Conservation (phyloP, 2,888 invertebrate genomes). For the Anoplius nigerrimus region DNA sequence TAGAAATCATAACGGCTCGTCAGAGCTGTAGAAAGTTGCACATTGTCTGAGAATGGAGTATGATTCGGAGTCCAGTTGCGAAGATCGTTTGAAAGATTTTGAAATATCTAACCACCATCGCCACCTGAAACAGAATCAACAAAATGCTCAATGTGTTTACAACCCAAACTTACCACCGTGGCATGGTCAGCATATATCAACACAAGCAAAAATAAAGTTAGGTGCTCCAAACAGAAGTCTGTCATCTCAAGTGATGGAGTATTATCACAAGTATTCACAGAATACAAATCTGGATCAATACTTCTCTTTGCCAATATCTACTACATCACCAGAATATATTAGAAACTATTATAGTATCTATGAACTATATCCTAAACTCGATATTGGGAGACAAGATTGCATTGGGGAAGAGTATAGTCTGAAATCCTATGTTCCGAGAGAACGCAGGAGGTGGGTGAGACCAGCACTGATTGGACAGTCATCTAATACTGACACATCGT, state of each 20-base stretch:
- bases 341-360: constrained; percentile 62
- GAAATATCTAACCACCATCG: constrained; percentile 46
- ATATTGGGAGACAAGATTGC: constrained; percentile 50
- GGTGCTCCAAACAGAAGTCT: constrained; percentile 51
- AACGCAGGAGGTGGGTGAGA: constrained; percentile 70
- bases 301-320: constrained; percentile 74
- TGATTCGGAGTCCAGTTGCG: constrained; percentile 67
- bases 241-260: constrained; percentile 77
- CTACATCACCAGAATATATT: constrained; percentile 48
- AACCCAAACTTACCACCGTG: constrained; percentile 31
- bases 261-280: constrained; percentile 82
- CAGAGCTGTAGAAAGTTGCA: constrained; percentile 4
- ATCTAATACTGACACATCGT: constrained; percentile 55
- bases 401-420: constrained; percentile 58
- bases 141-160: constrained; percentile 21
- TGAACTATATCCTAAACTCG: constrained; percentile 53
- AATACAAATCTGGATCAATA: constrained; percentile 82
- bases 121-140: constrained; percentile 26
- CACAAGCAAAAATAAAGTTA: constrained; percentile 28
- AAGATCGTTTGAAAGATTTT: constrained; percentile 56
- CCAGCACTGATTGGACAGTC: constrained; percentile 73
- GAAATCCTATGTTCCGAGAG: constrained; percentile 60
- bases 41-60: constrained; percentile 62
- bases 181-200: constrained; percentile 34
- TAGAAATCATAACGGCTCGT: constrained; percentile 3